Evolutionary conservation across 2,888 invertebrate species (phyloP).

Genomic region (Andrena marginata): DNA sequence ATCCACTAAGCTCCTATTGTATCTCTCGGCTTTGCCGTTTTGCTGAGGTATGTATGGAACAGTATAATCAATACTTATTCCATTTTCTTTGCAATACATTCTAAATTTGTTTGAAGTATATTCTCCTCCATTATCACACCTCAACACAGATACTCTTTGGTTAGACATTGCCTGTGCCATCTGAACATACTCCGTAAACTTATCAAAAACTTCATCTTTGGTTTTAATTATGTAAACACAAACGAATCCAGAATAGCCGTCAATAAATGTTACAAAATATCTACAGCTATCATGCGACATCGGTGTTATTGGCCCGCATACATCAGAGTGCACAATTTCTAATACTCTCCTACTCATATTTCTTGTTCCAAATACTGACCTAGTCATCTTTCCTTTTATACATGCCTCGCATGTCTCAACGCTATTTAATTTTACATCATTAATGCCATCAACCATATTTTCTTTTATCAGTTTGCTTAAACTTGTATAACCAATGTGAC

Average conservation of each 20-base stretch:
- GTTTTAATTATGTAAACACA: background rate
- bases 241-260: constrained; percentile 13
- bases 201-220: constrained; percentile 7
- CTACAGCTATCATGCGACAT: background rate
- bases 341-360: constrained; percentile 10
- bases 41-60: constrained; percentile 15
- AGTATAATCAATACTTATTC: background rate
- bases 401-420: constrained; percentile 8
- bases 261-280: constrained; percentile 28
- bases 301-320: constrained; percentile 19
- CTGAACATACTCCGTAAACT: constrained; percentile 10
- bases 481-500: constrained; percentile 20
- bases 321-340: constrained; percentile 20
- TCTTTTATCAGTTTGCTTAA: background rate
- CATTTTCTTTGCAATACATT: background rate
- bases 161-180: constrained; percentile 16
- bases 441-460: constrained; percentile 18
- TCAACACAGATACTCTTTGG: background rate
- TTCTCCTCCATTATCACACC: constrained; percentile 29
- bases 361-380: constrained; percentile 13
- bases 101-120: background rate
- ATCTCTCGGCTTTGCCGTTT: constrained; percentile 19
- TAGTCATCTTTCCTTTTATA: constrained; percentile 20
- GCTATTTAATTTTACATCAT: background rate
- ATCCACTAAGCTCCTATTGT: constrained; percentile 9